Evolutionary conservation across 2,888 invertebrate genomes (phyloP), one percentile per base, ranked within the genome.

Genomic region (Notodonta ziczac): DNA sequence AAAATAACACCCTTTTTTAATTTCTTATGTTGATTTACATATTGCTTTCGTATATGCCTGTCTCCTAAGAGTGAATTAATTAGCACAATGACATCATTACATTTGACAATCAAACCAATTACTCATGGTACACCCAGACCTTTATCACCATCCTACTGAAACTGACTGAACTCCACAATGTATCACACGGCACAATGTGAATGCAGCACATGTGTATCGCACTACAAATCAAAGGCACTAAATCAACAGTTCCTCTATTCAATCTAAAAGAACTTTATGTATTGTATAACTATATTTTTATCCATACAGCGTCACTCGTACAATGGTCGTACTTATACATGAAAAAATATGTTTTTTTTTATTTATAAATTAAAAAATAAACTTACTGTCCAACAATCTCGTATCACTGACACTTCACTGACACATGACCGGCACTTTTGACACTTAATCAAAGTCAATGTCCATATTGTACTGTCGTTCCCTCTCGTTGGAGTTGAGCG

Each of bases 391-490:
- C 72, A 58, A 70, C 62, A 69, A 61, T 55, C 60, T 70, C 61
- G 61, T 58, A 66, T 70, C 64, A 67, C 65, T 58, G 56, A 60
- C 74, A 71, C 74, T 65, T 62, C 65, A 71, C 74, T 32, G 56
- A 58, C 52, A 57, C 44, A 48, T 54, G 32, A 58, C 58, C 42
- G 44, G 51, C 58, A 54, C 52, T 48, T 50, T 44, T 52, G 32
- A 56, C 61, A 57, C 16, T 42, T 92, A 93, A 71, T 93, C 93
- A 78, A 82, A 93, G 80, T 94, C 94, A 58, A 94, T 88, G 83
- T 94, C 94, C 88, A 93, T 93, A 81, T 93, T 89, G 83, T 89
- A 89, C 72, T 87, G 85, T 57, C 78, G 80, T 69, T 83, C 85
- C 65, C 81, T 76, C 54, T 84, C 85, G 59, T 61, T 61, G 58